These are phyloP conservation scores for Etheostoma perlongum DNA, from an alignment of 2,797 vertebrate genomes.

Conservation along the genomic window DNA sequence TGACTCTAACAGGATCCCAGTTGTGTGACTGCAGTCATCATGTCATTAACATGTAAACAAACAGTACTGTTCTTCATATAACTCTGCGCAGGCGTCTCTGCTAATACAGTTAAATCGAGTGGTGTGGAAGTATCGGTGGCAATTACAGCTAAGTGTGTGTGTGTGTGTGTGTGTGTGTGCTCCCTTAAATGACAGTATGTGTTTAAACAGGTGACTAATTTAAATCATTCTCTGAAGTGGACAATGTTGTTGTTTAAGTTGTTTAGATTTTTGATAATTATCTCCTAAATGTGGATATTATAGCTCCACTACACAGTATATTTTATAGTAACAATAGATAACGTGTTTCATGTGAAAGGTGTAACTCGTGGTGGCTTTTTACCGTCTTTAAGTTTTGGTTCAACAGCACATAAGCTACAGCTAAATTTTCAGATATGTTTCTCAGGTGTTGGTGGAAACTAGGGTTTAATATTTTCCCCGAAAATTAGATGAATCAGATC, in stretches of 20 bases:
- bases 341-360: neutral
- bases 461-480: too few species aligned
- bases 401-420: neutral
- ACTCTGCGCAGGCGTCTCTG: constrained; percentile 23
- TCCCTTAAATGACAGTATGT: neutral
- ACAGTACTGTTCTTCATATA: constrained; percentile 18
- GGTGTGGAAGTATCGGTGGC: constrained; percentile 19
- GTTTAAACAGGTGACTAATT: constrained; percentile 3
- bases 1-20: constrained; percentile 31
- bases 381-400: neutral
- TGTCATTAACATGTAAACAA: constrained; percentile 53
- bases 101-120: constrained; percentile 43
- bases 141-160: constrained; percentile 24
- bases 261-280: neutral
- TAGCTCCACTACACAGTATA: neutral
- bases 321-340: neutral
- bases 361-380: neutral
- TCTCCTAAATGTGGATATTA: neutral
- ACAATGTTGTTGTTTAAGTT: neutral
- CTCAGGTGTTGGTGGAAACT: neutral
- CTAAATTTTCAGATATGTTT: neutral
- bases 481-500: too few species aligned
- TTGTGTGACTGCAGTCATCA: constrained; percentile 34
- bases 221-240: neutral
- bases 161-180: neutral